These are phyloP conservation scores for Lamellibrachia luymesi DNA, from an alignment of 1,140 invertebrate species.

Conservation along the genomic window DNA sequence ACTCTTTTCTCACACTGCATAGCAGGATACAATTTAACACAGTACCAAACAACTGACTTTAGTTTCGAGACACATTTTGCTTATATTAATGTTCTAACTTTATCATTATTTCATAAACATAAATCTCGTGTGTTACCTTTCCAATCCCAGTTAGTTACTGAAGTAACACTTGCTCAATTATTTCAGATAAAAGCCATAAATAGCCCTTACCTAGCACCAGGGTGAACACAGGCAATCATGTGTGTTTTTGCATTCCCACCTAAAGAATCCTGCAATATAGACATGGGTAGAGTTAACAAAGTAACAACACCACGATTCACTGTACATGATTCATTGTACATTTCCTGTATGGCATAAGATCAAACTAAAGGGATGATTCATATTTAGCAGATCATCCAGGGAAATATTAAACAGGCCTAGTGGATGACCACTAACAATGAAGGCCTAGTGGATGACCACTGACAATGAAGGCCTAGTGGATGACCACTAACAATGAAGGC, in stretches of 20 bases:
- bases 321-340: not conserved
- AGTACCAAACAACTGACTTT: no score
- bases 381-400: not conserved
- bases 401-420: no score
- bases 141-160: not conserved
- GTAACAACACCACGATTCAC: not conserved
- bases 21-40: not conserved
- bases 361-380: not conserved
- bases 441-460: no score
- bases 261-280: constrained; percentile 68
- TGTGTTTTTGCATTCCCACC: constrained; percentile 84
- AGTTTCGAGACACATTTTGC: no score
- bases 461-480: no score
- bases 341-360: no score
- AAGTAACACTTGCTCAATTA: not conserved
- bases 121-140: no score
- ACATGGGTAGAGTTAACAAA: not conserved
- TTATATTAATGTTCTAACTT: not conserved
- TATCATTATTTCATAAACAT: not conserved
- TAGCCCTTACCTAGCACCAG: constrained; percentile 44
- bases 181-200: not conserved
- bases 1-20: no score
- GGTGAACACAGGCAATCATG: constrained; percentile 68
- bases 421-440: no score
- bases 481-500: no score